Base-by-base conservation (phyloP, 2,888 invertebrate genomes). In the Drosophila antonietae region DNA sequence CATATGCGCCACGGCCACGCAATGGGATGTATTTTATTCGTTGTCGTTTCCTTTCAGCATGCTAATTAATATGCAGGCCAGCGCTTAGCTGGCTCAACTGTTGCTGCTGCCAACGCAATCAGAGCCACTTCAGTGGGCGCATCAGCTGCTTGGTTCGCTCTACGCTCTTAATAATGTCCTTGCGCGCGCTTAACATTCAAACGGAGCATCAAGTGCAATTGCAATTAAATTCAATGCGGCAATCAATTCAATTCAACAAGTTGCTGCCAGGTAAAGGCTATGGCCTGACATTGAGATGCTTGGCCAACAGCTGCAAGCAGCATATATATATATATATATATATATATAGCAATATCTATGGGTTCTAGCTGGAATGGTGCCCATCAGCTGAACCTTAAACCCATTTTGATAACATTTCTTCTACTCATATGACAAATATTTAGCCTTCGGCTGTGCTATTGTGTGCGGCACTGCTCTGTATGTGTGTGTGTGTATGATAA, bases 171-270 rank as follows among this genome's bases (percentile, higher is more conserved):
- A 88, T 89, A 87, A 89, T 89, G 89, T 82, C 80, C 89, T 87
- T 87, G 89, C 85, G 28, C n/a, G 6, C 75, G 69, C 88, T 84
- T 89, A 84, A 71, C 84, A 84, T 89, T 80, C 64, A 70, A 86
- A 73, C 74, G 60, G 78, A 62, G 63, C 70, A 35, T 71, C 61
- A 51, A 51, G 71, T 73, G 86, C 66, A 69, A 88, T 78, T 83
- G 84, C 84, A 84, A 84, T 88, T 84, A 75, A 75, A 76, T 83
- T 84, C 83, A 83, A 83, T 83, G 78, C 68, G 74, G 75, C 83
- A 87, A 89, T 86, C 88, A 86, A 86, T 89, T 86, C 78, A 82
- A 86, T 86, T 89, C 86, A 86, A 86, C 86, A 89, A 88, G 89
- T 86, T 68, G 71, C 44, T 33, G 33, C 47, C 68, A 76, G 69